Evolutionary conservation across 2,797 vertebrate species (phyloP).

Genomic region (Artibeus jamaicensis): DNA sequence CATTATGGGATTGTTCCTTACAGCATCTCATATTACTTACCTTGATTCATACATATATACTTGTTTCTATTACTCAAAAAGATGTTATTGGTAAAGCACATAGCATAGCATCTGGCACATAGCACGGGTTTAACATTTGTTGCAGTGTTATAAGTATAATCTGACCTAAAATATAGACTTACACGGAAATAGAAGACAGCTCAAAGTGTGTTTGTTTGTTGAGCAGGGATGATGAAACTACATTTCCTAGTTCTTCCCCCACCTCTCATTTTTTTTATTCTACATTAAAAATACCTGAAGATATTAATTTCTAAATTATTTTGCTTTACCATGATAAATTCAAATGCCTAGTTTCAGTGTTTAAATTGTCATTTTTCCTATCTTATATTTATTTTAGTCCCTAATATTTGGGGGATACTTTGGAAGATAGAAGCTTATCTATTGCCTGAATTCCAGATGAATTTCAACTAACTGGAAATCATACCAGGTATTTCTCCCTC

Average conservation of each 20-base stretch:
- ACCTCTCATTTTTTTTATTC: background rate
- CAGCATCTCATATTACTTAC: background rate
- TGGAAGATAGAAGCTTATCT: background rate
- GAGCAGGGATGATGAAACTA: background rate
- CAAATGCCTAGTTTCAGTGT: background rate
- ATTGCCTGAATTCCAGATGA: background rate
- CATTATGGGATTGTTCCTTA: background rate
- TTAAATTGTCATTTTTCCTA: background rate
- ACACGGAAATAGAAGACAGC: background rate
- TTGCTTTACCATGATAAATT: background rate
- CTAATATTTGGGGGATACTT: background rate
- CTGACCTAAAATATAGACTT: background rate
- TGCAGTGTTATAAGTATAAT: background rate
- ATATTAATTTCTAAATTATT: slow-evolving; percentile 27
- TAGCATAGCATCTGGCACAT: background rate
- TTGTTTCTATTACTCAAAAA: background rate
- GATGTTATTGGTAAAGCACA: background rate
- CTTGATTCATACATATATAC: background rate
- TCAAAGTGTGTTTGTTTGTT: background rate
- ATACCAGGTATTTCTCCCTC: background rate
- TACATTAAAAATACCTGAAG: background rate
- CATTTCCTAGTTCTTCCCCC: background rate
- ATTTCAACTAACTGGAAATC: background rate
- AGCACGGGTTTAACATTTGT: background rate
- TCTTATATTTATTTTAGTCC: background rate